Evolutionary conservation across 2,888 invertebrate species (phyloP), one percentile per base, ranked within the genome.

Genomic region (Desoria tigrina): DNA sequence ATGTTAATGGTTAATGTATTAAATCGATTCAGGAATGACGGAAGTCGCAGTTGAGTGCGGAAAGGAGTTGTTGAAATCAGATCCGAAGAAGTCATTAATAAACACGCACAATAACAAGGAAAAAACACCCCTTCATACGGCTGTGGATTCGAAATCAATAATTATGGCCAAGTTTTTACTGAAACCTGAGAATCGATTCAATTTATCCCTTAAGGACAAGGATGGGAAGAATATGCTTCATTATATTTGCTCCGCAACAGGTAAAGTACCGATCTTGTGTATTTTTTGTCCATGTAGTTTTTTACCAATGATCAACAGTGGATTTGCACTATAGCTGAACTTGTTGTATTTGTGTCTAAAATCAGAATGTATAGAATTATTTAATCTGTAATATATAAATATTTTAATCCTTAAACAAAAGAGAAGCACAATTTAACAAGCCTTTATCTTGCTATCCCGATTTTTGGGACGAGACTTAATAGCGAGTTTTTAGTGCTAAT

Each of bases 101-200:
- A 63, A 63, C 42, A 39, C 42, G 11, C 6, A 60, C 14, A 67
- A 67, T 18, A 26, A 53, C 9, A 37, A 51, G 14, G 59, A 55
- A 9, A 42, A 60, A 42, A 63, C 60, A 1, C 60, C 67, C 6
- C 49, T 67, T 7, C 63, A 63, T 28, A 63, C 49, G 21, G 66
- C 66, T 0, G 59, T 66, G 27, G 23, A 62, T 14, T 49, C 60
- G 9, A 53, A 67, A 21, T 58, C 50, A 18, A 63, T 59, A 49
- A 62, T 63, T 54, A 63, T 67, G 63, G 63, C 55, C 14, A 45
- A 42, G 14, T 53, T 61, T 18, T n/a, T 67, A 14, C n/a, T 67
- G 16, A 54, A 28, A 21, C 54, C 51, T 57, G 55, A 63, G 21
- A 7, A 55, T 16, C n/a, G n/a, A n/a, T n/a, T n/a, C n/a, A 56